Percentiles rank a stretch among this genome's conserved stretches.
Conservation (phyloP, 1,140 invertebrate species). For the Macrosteles quadrilineatus region DNA sequence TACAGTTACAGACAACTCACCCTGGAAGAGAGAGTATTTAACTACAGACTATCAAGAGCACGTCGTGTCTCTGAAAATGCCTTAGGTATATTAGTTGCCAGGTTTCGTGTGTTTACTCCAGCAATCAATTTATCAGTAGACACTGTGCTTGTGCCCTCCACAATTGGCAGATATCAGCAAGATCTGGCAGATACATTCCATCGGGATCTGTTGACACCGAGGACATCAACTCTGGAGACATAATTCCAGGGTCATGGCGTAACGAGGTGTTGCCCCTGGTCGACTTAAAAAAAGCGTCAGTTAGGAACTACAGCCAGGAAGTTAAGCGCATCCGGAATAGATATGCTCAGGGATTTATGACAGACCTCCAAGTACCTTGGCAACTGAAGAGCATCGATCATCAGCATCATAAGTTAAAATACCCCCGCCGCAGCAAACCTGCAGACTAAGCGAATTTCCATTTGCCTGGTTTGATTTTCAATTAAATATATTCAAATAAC, state of each 20-base stretch:
- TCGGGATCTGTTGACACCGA: constrained; percentile 3
- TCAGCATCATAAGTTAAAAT: neutral
- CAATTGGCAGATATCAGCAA: constrained; percentile 15
- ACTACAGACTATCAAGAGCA: constrained; percentile 3
- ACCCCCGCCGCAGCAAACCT: too few species aligned
- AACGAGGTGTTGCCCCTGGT: too few species aligned
- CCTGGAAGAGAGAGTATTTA: constrained; percentile 1
- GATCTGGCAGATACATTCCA: constrained; percentile 18
- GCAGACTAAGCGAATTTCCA: too few species aligned
- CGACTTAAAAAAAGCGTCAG: constrained; percentile 8
- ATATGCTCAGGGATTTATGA: constrained; percentile 12
- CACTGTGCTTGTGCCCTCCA: constrained; percentile 15
- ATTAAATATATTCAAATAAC: too few species aligned
- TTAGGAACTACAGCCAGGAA: constrained; percentile 14
- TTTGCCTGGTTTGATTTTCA: too few species aligned
- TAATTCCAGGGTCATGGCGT: too few species aligned
- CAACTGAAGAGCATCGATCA: constrained; percentile 18
- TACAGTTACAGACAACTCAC: constrained; percentile 7
- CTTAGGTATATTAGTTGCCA: constrained; percentile 12
- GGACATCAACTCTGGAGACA: neutral
- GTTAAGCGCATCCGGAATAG: constrained; percentile 18
- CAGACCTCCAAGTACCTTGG: constrained; percentile 15
- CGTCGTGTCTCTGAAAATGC: neutral
- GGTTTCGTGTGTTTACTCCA: neutral
- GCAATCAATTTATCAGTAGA: constrained; percentile 11